A percentile compares a stretch with the other conserved stretches of the same genome.
Evolutionary conservation across 2,113 vertebrate genomes (phyloP).

Genomic region (Ellobius talpinus): DNA sequence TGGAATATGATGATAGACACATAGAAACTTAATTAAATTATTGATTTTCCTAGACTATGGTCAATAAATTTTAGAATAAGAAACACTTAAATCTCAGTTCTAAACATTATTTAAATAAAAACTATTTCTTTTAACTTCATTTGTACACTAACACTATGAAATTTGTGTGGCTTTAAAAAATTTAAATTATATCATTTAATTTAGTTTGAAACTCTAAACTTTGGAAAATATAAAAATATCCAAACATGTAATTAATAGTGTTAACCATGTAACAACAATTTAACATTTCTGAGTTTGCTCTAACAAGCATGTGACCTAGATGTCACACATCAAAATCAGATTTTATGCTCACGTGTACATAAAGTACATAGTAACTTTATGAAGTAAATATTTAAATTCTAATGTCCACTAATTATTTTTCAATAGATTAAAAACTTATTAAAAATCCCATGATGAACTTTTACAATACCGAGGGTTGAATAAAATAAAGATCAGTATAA

Average conservation of each 20-base stretch:
- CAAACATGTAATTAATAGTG: background rate
- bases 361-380: slow-evolving; percentile 37
- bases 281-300: slow-evolving; percentile 34
- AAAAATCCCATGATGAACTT: background rate
- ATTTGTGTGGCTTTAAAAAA: slow-evolving; percentile 6
- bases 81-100: slow-evolving; percentile 17
- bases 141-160: slow-evolving; percentile 11
- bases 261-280: slow-evolving; percentile 35
- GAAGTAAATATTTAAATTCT: slow-evolving; percentile 2
- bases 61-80: slow-evolving; percentile 15
- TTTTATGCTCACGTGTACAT: slow-evolving; percentile 44
- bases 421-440: slow-evolving; percentile 6
- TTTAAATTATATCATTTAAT: background rate
- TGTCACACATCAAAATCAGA: slow-evolving; percentile 19
- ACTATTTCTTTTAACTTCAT: background rate
- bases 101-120: background rate
- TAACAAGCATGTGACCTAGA: slow-evolving; percentile 31
- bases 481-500: slow-evolving; percentile 20
- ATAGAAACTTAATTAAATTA: background rate
- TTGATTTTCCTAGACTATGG: background rate
- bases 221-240: background rate
- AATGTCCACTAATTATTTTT: slow-evolving; percentile 33
- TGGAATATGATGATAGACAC: background rate
- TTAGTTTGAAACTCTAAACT: slow-evolving; percentile 45
- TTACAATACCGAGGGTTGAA: slow-evolving; percentile 22